A percentile compares a stretch with the other conserved stretches of the same genome.
Conservation (phyloP, 1,140 invertebrate genomes). For the Drosophila malerkotliana region DNA sequence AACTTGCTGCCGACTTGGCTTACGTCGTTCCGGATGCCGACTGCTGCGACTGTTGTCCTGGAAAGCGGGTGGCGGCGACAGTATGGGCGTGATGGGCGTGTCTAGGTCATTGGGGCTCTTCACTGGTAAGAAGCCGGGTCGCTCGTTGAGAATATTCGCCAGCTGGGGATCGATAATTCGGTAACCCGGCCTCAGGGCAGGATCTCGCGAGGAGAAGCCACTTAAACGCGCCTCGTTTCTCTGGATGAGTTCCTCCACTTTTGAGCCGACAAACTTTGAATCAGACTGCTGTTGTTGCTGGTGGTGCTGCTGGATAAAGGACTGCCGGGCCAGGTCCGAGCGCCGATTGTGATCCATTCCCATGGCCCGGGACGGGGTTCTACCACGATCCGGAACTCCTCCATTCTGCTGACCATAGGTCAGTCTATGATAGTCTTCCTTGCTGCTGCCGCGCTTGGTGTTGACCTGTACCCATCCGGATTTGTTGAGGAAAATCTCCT, state of each 20-base stretch:
- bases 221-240: conserved; percentile 70
- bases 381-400: conserved; percentile 1
- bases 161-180: conserved; percentile 78
- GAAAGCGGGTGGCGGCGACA: conserved; percentile 85
- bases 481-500: conserved; percentile 83
- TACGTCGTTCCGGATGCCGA: conserved; percentile 53
- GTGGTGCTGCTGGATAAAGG: conserved; percentile 54
- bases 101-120: conserved; percentile 70
- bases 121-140: conserved; percentile 80
- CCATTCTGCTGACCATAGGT: conserved; percentile 60
- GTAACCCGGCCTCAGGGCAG: conserved; percentile 67
- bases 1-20: conserved; percentile 47
- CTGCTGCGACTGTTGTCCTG: conserved; percentile 76
- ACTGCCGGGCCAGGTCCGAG: conserved; percentile 49
- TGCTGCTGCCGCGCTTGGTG: conserved; percentile 42
- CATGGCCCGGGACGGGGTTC: conserved; percentile 50
- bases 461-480: conserved; percentile 83
- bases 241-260: conserved; percentile 80
- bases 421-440: conserved; percentile 53
- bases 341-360: conserved; percentile 24
- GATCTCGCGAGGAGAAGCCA: conserved; percentile 39
- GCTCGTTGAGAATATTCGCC: conserved; percentile 77
- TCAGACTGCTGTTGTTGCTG: conserved; percentile 53
- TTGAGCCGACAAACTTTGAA: conserved; percentile 69
- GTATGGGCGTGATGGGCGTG: conserved; percentile 84